Base-by-base conservation (phyloP, 2,797 vertebrate genomes). In the Gymnoscopelus braueri region DNA sequence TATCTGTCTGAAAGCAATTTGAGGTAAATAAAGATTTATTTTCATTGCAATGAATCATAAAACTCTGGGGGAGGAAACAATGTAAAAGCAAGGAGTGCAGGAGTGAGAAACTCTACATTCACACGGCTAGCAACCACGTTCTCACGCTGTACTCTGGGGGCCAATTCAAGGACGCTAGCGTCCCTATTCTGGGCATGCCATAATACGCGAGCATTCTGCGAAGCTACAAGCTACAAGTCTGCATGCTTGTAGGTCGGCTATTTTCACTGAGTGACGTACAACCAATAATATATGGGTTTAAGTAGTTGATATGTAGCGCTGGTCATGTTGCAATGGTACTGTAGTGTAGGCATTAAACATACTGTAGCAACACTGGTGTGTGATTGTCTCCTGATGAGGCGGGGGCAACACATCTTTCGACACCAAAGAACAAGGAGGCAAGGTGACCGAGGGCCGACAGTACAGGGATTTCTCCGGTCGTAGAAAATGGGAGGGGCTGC, bases 111-210 rank as follows among this genome's bases (percentile, higher is more conserved):
- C 66, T 73, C 61, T 64, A 65, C 49, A 65, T 74, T 78, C 64
- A 49, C 44, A 54, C 49, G 63, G 67, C 8, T 8, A 62, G 66
- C 71, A 44, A 24, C 69, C 51, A 11, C 50, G 10, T 52, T 66
- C 63, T 67, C 2, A 49, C 62, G 71, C 74, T 78, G 63, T 76
- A 73, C 69, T 12, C 39, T 57, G 72, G 78, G 61, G 78, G 74
- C 14, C 1, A n/a, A 63, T 65, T 52, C 26, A 29, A 29, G 26
- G 32, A 35, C 32, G 4, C 5, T 35, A 35, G 32, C 5, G 32
- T 35, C 32, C 32, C 5, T 35, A 5, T 35, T 56, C 63, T 56
- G 47, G 53, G 32, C 32, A 35, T 35, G 32, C 32, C 32, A 35
- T 35, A 6, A 35, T 35, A 35, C 4, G 32, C 32, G 32, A 35